A percentile compares a stretch with the other conserved stretches of the same genome.
phyloP scores from a whole-genome alignment of 2,797 vertebrate genomes.

The Tinamus major region DNA sequence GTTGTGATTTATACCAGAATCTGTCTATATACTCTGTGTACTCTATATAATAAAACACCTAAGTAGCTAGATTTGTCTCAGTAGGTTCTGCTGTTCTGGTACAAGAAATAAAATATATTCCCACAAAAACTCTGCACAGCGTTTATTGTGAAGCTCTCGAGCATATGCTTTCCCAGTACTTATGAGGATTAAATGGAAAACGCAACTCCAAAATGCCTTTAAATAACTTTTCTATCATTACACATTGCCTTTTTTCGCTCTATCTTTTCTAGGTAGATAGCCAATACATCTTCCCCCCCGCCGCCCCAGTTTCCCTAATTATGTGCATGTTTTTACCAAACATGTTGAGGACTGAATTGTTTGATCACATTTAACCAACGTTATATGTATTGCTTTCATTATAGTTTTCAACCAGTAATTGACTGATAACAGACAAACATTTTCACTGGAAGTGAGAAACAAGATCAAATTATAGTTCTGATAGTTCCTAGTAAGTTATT shows the following conservation, averaged over 20 bases:
- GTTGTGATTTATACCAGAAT: constrained; percentile 73
- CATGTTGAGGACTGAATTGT: background rate
- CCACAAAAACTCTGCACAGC: constrained; percentile 41
- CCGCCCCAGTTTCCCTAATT: background rate
- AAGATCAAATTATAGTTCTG: background rate
- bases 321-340: background rate
- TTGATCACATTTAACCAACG: background rate
- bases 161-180: background rate
- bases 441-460: background rate
- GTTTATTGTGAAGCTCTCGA: background rate
- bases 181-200: background rate
- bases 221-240: background rate
- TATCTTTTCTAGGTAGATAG: background rate
- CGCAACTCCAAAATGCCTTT: background rate
- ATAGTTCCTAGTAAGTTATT: background rate
- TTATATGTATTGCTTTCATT: background rate
- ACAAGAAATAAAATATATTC: constrained; percentile 49
- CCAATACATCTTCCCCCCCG: background rate
- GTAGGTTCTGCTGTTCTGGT: constrained; percentile 12
- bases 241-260: background rate
- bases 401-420: background rate
- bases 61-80: constrained; percentile 67
- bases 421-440: background rate
- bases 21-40: constrained; percentile 48
- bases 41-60: constrained; percentile 62